Conservation (phyloP, 2,113 vertebrate genomes). For the Pseudonaja textilis region DNA sequence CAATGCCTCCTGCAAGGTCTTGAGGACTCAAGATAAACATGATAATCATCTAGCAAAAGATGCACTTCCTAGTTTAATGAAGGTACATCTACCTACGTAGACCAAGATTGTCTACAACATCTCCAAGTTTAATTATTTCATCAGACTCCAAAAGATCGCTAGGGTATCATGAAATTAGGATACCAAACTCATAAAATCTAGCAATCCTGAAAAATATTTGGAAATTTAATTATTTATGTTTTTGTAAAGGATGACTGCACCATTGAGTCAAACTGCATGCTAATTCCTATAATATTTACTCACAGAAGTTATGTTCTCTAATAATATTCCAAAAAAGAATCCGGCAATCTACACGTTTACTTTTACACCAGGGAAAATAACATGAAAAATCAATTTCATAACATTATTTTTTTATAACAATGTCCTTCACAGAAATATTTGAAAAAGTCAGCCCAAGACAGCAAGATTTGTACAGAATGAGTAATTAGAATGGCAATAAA, state of each 20-base stretch:
- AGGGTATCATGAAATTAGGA: background rate
- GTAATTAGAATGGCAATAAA: background rate
- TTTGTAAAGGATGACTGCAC: background rate
- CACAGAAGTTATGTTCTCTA: background rate
- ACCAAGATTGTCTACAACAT: background rate
- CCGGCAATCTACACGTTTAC: background rate
- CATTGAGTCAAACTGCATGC: background rate
- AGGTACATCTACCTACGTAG: background rate
- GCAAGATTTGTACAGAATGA: background rate
- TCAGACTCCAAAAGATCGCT: background rate
- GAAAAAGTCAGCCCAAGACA: background rate
- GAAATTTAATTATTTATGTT: background rate
- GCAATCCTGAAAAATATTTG: background rate
- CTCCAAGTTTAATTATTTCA: background rate
- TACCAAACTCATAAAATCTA: background rate
- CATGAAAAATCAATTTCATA: background rate
- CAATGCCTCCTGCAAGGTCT: background rate
- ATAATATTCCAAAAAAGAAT: background rate
- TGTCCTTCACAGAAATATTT: background rate
- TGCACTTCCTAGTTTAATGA: background rate
- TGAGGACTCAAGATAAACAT: background rate
- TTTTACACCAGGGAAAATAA: background rate
- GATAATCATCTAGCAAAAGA: background rate
- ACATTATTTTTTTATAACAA: background rate
- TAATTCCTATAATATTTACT: background rate